A percentile compares a stretch with the other conserved stretches of the same genome.
Evolutionary conservation across 2,888 invertebrate genomes (phyloP).

Genomic region (Megaustenia siamemsis): DNA sequence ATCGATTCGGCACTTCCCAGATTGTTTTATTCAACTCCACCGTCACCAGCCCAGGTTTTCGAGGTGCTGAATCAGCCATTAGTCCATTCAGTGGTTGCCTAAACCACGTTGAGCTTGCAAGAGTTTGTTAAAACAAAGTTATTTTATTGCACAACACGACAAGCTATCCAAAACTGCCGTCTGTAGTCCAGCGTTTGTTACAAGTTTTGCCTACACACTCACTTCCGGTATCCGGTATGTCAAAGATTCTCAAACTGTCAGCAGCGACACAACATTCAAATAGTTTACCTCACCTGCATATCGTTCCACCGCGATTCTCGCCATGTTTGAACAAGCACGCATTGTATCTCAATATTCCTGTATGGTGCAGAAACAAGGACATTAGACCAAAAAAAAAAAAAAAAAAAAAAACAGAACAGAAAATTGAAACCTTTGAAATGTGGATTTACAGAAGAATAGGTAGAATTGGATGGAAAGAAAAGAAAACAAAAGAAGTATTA

Average conservation of each 20-base stretch:
- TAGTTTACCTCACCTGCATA: too few relatives aligned
- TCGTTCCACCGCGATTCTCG: too few relatives aligned
- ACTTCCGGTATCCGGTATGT: conserved; percentile 31
- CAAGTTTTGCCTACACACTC: conserved; percentile 12
- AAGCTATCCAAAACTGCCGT: neutral
- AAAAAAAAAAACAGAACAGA: too few relatives aligned
- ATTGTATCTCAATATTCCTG: too few relatives aligned
- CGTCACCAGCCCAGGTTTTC: conserved; percentile 49
- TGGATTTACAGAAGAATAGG: too few relatives aligned
- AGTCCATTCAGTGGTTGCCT: conserved; percentile 43
- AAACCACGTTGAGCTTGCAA: conserved; percentile 2
- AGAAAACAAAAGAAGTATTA: too few relatives aligned
- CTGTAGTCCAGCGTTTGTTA: neutral
- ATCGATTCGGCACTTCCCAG: conserved; percentile 96
- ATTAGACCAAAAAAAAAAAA: too few relatives aligned
- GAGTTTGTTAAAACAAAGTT: neutral
- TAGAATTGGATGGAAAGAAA: too few relatives aligned
- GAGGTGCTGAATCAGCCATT: conserved; percentile 50
- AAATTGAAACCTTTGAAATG: too few relatives aligned
- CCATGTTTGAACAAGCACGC: too few relatives aligned
- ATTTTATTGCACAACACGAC: neutral
- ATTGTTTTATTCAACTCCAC: conserved; percentile 97
- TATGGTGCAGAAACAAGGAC: too few relatives aligned
- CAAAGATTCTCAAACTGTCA: neutral
- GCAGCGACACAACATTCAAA: too few relatives aligned